Evolutionary conservation across 2,797 vertebrate genomes (phyloP), one percentile per base, ranked within the genome.

Genomic region (Peromyscus nudipes): DNA sequence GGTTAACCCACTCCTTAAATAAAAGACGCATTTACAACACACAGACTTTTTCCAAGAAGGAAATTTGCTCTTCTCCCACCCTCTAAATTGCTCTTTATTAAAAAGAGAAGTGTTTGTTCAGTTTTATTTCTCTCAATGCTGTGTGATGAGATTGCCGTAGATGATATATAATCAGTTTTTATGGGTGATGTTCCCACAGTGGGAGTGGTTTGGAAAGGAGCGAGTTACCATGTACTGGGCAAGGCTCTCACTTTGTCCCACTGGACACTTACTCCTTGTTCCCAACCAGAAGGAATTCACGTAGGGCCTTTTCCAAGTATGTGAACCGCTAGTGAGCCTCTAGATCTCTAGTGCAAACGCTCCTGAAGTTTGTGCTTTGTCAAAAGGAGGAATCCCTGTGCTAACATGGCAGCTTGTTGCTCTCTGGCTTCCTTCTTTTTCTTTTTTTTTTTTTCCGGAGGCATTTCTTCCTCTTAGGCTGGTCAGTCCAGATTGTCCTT

Each of bases 401-500:
- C 79, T 77, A 52, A 16, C 46, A 67, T 55, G 92, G 64, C 31
- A 46, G 37, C 75, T 91, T 55, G 64, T 62, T 21, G 27, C 40
- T 93, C 4, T 77, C 80, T 76, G 87, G 55, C 69, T 95, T 95
- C 94, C 73, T 89, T 88, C 94, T 96, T 89, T 89, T 90, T 89
- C 93, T 96, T 96, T 69, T 40, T 94, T 96, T 77, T 87, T 92
- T 82, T 91, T 92, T 92, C 94, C 91, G 80, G 40, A 89, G 55
- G 25, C 86, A 5, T 93, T 94, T 82, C 97, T 98, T 98, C 96
- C 97, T 97, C 95, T 96, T 89, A 96, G 98, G 92, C 97, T 96
- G 89, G 96, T 97, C 96, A 75, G 85, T 98, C 91, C 92, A 96
- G 97, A 96, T 98, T 98, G 95, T 97, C 96, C 96, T 97, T 94